Evolutionary conservation across 2,888 invertebrate species (phyloP), one percentile per base, ranked within the genome.

Genomic region (Troglohyphantes excavatus): DNA sequence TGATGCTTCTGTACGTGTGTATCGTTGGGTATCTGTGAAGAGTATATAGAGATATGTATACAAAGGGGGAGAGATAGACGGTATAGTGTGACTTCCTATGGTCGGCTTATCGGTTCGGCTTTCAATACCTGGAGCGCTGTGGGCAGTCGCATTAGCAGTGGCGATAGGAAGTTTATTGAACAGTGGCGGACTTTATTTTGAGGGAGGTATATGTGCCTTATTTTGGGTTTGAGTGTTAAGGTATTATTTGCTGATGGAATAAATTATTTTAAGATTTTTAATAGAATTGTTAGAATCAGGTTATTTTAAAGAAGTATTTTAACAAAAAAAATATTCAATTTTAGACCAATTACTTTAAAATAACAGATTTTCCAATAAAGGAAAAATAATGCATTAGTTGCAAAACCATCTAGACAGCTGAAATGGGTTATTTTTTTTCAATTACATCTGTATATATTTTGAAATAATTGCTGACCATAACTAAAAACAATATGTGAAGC

Each of bases 71-170:
- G 78, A 65, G 65, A 63, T 43, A 53, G 70, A 70, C 72, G 61
- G 63, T 26, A 81, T 68, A 53, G 29, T 59, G 61, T 33, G 67
- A 59, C 70, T 72, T 82, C 82, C 59, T 82, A 70, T 61, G 67
- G 53, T 27, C 21, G 70, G 21, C 70, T 82, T 70, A 82, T 82
- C 82, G 46, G 46, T 23, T 26, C 3, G 27, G 26, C 82, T 82
- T 82, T 72, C 82, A 82, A 59, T 82, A 63, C 82, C 65, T 78
- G 65, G 21, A 33, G 70, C 19, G 70, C 82, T 61, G 33, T 61
- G 61, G 82, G 82, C 82, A 33, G 39, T 82, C 6, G 72, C 82
- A 82, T 82, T 82, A 72, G 82, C 33, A 21, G 43, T n/a, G 39
- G 21, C 17, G 67, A 81, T 81, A 81, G 53, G 53, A 27, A 29